Percentiles rank a stretch among this genome's conserved stretches.
Conservation (phyloP, 2,888 invertebrate species). For the Tetranychus piercei region DNA sequence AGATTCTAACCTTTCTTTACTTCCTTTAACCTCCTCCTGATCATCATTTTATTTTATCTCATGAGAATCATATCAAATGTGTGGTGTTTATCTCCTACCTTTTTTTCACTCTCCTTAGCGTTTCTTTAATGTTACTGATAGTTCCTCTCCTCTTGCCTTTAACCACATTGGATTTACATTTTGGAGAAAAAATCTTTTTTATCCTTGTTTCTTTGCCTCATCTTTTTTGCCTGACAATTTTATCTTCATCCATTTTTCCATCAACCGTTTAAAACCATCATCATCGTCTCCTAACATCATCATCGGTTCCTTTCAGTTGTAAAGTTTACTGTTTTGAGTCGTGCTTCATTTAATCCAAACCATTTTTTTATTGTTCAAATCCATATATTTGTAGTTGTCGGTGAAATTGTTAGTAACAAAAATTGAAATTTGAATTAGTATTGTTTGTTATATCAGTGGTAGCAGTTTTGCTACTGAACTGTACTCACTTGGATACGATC, state of each 20-base stretch:
- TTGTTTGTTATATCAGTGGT: too few relatives aligned
- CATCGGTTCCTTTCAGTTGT: neutral
- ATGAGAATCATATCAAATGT: neutral
- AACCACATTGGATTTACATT: conserved; percentile 1
- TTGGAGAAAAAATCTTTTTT: neutral
- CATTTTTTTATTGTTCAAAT: neutral
- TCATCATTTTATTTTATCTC: neutral
- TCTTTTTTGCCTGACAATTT: neutral
- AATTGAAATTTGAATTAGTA: too few relatives aligned
- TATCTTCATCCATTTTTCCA: neutral
- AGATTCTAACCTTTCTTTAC: neutral
- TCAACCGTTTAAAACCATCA: neutral
- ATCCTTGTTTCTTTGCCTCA: neutral
- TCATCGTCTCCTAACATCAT: neutral
- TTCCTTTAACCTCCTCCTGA: neutral
- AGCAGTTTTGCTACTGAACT: too few relatives aligned
- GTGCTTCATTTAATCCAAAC: neutral
- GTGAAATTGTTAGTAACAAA: too few relatives aligned
- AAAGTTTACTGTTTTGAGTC: neutral
- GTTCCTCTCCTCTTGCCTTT: neutral
- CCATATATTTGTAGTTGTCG: neutral
- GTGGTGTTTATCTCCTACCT: neutral
- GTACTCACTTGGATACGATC: neutral
- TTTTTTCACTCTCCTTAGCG: neutral
- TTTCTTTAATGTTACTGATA: too few relatives aligned